A percentile compares a stretch with the other conserved stretches of the same genome.
Conservation (phyloP, 1,140 invertebrate species). For the Saccostrea glomerata region DNA sequence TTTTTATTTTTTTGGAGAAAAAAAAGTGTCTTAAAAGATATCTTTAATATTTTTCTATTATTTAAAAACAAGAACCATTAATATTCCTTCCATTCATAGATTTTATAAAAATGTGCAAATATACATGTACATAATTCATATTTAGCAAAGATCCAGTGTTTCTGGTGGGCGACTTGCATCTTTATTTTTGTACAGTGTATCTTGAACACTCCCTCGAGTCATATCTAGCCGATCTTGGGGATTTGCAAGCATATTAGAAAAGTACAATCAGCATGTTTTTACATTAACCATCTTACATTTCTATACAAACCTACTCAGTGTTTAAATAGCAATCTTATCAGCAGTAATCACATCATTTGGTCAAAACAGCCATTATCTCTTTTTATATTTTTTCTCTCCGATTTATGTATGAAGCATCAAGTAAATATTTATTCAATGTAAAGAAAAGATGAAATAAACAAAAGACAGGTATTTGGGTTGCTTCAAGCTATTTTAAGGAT, state of each 20-base stretch:
- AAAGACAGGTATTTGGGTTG: not conserved
- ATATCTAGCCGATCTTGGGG: not conserved
- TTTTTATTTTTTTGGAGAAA: no score
- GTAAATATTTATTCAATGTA: not conserved
- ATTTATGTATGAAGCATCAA: not conserved
- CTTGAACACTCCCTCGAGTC: not conserved
- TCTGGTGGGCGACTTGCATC: not conserved
- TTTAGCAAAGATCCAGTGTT: not conserved
- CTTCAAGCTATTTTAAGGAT: slow-evolving; percentile 14
- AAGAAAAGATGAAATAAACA: slow-evolving; percentile 15
- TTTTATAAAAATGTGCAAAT: not conserved
- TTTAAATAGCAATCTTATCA: not conserved
- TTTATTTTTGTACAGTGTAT: not conserved
- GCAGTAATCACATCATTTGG: not conserved
- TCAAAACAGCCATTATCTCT: not conserved
- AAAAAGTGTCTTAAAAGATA: no score
- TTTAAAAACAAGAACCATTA: no score
- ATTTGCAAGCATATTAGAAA: not conserved
- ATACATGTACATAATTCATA: not conserved
- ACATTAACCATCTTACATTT: not conserved
- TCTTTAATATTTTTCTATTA: no score
- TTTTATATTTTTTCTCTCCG: not conserved
- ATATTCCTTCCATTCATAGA: not conserved
- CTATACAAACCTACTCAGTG: slow-evolving; percentile 1
- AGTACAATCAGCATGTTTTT: not conserved